Evolutionary conservation across 2,113 vertebrate genomes (phyloP), one percentile per base, ranked within the genome.

Genomic region (Dermatemys mawii): DNA sequence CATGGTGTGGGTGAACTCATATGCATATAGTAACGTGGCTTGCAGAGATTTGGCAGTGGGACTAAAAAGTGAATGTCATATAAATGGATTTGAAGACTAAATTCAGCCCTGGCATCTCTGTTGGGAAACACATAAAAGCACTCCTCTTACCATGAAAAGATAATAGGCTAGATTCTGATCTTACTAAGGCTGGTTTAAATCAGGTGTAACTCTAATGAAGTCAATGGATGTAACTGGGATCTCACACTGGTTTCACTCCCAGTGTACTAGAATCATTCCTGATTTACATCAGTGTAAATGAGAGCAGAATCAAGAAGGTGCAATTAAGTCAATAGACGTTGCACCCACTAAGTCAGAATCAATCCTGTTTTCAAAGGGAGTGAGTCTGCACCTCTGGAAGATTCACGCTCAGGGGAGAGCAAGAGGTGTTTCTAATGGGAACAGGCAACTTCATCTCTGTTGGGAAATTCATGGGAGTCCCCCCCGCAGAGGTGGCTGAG

Each of bases 121-220:
- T n/a, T n/a, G n/a, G n/a, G n/a, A 93, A 82, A 54, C 44, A 14
- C 89, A 83, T 53, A 84, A 76, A 92, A 88, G 16, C 51, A 88
- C 35, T 83, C 70, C 50, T 94, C 73, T 49, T 60, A 14, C 29
- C 83, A 24, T 86, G 84, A 90, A 83, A 78, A 91, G 17, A 2
- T 41, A 8, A 48, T 53, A 49, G 54, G 21, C 32, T 85, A 73
- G 79, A 91, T 78, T 90, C 14, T 80, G 2, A 38, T 93, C 4
- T 73, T 13, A 1, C 26, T 60, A 80, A 88, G 35, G 32, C n/a
- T 81, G 3, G 29, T 91, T 5, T 81, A 95, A 82, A 14, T 78
- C 11, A 5, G 14, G 22, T 87, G 44, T 83, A 87, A 86, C n/a
- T n/a, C n/a, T 46, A 60, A 63, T 50, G 29, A 63, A 76, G 44